Evolutionary conservation across 1,140 invertebrate genomes (phyloP), one percentile per base, ranked within the genome.

Genomic region (Orchesella cincta): DNA sequence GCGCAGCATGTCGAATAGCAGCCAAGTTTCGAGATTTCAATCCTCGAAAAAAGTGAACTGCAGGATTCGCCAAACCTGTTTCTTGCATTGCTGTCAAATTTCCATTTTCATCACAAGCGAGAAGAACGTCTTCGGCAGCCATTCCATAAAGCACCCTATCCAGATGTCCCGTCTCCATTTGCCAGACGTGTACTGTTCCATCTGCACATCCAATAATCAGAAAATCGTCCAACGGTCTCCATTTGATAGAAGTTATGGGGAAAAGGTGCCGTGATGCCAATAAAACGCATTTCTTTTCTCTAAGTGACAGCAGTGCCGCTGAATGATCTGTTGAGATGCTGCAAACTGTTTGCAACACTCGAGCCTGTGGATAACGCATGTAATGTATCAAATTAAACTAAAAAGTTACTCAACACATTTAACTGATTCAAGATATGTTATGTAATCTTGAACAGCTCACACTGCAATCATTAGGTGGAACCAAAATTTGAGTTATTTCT

Each of bases 91-190:
- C 84, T 31, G 89, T 87, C 1, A 86, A 84, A 73, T 89, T 88
- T 23, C 87, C 87, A 79, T 94, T 93, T 84, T 98, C 97, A 85
- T 99, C 96, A 84, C 97, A 99, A 1, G 97, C 97, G 75, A 91
- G 92, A 12, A 99, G 86, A 23, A 99, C 96, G 84, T 99, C 97
- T 85, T 98, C 97, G 0, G 96, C 97, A 75, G 94, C 91, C 85
- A 98, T 93, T 52, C 95, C 95, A 86, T 98, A 94, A 0, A 98
- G 87, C 31, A 99, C 96, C 70, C 97, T 89, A 86, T 99, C 98
- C 76, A 99, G 85, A 85, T 98, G 97, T 1, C 91, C 97, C 62
- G 97, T 99, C 87, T 99, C 98, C 96, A 99, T 99, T 89, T 99
- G 97, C 98, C 98, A 99, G 0, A 99, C 95, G 85, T 98, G 98